Evolutionary conservation across 2,113 vertebrate species (phyloP).

Genomic region (Strigops habroptila): DNA sequence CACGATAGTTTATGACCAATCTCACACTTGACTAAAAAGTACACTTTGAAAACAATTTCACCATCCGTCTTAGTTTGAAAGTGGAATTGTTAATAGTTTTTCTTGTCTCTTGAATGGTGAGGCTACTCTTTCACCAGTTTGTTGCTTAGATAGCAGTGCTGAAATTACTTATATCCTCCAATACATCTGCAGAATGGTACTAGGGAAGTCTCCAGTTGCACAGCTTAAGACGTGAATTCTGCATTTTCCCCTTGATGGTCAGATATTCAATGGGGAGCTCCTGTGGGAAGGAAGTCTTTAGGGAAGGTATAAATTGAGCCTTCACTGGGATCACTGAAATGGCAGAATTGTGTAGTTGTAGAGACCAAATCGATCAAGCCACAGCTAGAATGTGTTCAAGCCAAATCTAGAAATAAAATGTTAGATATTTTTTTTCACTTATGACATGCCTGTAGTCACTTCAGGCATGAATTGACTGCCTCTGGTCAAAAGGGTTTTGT

Average conservation of each 20-base stretch:
- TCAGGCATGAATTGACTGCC: neutral
- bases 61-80: neutral
- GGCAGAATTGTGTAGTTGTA: neutral
- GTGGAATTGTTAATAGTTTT: neutral
- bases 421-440: neutral
- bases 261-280: neutral
- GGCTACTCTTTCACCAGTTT: neutral
- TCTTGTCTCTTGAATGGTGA: neutral
- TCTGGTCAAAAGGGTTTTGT: neutral
- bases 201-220: neutral
- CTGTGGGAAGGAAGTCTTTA: neutral
- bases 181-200: neutral
- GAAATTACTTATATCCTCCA: neutral
- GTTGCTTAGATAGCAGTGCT: neutral
- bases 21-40: neutral
- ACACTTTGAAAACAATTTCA: neutral
- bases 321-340: neutral
- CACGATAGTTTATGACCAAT: neutral
- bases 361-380: neutral
- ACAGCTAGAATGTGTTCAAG: neutral
- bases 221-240: neutral
- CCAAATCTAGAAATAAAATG: neutral
- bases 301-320: neutral
- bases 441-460: neutral
- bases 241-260: neutral